A percentile compares a stretch with the other conserved stretches of the same genome.
phyloP scores from a whole-genome alignment of 2,888 invertebrate genomes.

The Leptopilina drosophilae region DNA sequence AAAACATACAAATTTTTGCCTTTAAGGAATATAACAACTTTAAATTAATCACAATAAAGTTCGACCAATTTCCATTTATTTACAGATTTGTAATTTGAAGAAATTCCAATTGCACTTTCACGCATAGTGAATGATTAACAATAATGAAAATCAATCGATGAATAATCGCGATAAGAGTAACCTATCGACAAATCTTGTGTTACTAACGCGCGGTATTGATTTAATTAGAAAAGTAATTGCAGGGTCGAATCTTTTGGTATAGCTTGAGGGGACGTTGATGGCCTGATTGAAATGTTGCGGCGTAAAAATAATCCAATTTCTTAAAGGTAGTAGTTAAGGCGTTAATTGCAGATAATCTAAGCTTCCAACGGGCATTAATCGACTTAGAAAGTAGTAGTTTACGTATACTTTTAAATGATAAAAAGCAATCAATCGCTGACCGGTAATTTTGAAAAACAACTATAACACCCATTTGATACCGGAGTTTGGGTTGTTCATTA shows the following conservation, averaged over 20 bases:
- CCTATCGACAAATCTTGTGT: conserved; percentile 48
- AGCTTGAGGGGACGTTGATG: conserved; percentile 74
- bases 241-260: conserved; percentile 74
- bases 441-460: too few species aligned
- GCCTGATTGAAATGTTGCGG: conserved; percentile 75
- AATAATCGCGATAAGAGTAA: conserved; percentile 34
- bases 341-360: conserved; percentile 75
- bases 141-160: neutral
- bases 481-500: too few species aligned
- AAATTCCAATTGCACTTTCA: too few species aligned
- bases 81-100: too few species aligned
- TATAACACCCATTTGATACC: too few species aligned
- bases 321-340: conserved; percentile 69
- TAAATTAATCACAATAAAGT: too few species aligned
- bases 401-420: conserved; percentile 7
- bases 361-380: conserved; percentile 48
- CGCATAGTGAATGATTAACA: too few species aligned
- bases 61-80: too few species aligned
- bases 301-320: conserved; percentile 76
- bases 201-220: conserved; percentile 69
- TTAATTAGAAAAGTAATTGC: conserved; percentile 75
- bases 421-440: neutral
- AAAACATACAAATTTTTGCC: too few species aligned
- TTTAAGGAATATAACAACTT: too few species aligned
- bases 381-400: conserved; percentile 4